Evolutionary conservation across 1,140 invertebrate species (phyloP).

Genomic region (Diorhabda sublineata): DNA sequence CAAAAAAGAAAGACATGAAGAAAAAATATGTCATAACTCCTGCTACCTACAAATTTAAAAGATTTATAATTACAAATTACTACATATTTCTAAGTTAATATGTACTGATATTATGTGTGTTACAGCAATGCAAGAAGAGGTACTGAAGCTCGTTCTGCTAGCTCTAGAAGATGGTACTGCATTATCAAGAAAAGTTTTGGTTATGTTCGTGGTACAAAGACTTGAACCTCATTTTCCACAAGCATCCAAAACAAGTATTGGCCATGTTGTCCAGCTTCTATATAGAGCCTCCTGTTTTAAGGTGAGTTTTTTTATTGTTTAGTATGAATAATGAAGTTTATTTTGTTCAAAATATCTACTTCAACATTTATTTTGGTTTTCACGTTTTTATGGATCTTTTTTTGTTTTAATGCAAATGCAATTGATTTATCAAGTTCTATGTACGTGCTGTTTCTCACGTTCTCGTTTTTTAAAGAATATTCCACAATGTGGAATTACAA

Average conservation of each 20-base stretch:
- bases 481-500: too few relatives aligned
- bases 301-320: constrained; percentile 51
- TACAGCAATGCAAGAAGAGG: constrained; percentile 96
- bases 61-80: not conserved
- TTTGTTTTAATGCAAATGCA: too few relatives aligned
- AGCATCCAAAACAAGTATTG: constrained; percentile 97
- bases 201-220: constrained; percentile 97
- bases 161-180: constrained; percentile 95
- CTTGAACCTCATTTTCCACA: constrained; percentile 94
- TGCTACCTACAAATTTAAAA: not conserved
- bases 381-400: too few relatives aligned
- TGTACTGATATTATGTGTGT: constrained; percentile 20
- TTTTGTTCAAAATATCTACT: too few relatives aligned
- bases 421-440: too few relatives aligned
- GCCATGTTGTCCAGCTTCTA: constrained; percentile 96
- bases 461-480: too few relatives aligned
- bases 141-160: constrained; percentile 87
- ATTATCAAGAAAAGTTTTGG: constrained; percentile 94
- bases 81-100: not conserved
- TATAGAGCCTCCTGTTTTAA: constrained; percentile 98
- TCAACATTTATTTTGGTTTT: too few relatives aligned
- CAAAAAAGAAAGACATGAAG: too few relatives aligned
- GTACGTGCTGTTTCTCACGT: too few relatives aligned
- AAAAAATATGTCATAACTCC: not conserved
- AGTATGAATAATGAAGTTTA: not conserved